Evolutionary conservation across 2,797 vertebrate species (phyloP).

Genomic region (Bryconaethiops microstoma): DNA sequence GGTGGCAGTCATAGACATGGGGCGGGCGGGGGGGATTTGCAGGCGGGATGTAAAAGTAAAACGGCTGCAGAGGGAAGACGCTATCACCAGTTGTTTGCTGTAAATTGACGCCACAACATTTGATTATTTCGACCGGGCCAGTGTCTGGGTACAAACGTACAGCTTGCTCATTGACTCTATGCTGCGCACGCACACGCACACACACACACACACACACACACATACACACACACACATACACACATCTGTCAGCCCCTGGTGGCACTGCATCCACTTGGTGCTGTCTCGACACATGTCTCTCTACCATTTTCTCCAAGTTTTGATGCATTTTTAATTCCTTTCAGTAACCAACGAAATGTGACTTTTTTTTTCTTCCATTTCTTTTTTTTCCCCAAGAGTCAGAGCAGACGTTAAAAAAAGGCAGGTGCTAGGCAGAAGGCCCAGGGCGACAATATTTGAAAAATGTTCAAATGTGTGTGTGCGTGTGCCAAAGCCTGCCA

Average conservation of each 20-base stretch:
- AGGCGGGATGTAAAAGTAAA: constrained; percentile 59
- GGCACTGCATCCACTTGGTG: constrained; percentile 45
- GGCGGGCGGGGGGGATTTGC: constrained; percentile 59
- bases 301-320: constrained; percentile 64
- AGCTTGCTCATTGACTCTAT: constrained; percentile 53
- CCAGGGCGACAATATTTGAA: constrained; percentile 72
- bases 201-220: constrained; percentile 37
- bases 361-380: constrained; percentile 23
- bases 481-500: constrained; percentile 57
- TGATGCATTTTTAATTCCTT: constrained; percentile 75
- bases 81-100: constrained; percentile 68
- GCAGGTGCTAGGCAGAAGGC: constrained; percentile 67
- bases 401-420: constrained; percentile 64
- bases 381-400: constrained; percentile 37
- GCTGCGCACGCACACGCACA: constrained; percentile 50
- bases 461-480: constrained; percentile 68
- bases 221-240: constrained; percentile 40
- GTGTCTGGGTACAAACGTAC: constrained; percentile 33
- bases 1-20: constrained; percentile 58
- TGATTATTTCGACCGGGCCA: constrained; percentile 63
- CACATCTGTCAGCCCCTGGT: constrained; percentile 62
- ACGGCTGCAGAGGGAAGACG: constrained; percentile 50
- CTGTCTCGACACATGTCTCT: constrained; percentile 56
- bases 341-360: constrained; percentile 71
- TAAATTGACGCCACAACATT: constrained; percentile 68